Conservation (phyloP, 2,797 vertebrate genomes). For the Alcedo atthis region DNA sequence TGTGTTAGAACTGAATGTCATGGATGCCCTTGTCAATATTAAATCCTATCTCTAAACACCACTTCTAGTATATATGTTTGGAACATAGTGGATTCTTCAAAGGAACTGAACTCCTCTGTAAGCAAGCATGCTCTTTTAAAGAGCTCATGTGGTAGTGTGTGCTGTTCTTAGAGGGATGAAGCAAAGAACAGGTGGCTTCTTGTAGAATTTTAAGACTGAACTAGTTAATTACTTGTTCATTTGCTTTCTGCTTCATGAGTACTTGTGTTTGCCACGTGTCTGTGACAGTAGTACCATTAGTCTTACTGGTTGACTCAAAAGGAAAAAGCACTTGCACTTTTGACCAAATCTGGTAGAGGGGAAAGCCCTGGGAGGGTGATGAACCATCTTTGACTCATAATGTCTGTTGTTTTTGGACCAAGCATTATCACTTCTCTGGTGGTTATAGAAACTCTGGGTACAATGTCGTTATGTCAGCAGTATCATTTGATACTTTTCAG, state of each 20-base stretch:
- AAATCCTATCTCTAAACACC: not conserved
- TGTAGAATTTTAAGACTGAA: not conserved
- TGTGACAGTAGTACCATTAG: not conserved
- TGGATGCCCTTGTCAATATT: constrained; percentile 15
- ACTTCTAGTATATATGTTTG: not conserved
- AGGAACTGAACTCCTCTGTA: not conserved
- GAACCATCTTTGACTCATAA: not conserved
- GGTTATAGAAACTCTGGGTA: not conserved
- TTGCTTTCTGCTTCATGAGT: not conserved
- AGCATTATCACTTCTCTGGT: not conserved
- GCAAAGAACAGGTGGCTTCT: not conserved
- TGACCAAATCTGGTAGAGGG: not conserved
- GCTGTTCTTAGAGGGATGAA: not conserved
- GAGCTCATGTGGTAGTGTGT: not conserved
- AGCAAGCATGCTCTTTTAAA: not conserved
- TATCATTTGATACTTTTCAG: not conserved
- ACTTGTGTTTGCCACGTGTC: not conserved
- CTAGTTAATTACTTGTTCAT: not conserved
- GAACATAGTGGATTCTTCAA: not conserved
- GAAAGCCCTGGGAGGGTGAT: not conserved
- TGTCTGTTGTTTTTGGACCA: not conserved
- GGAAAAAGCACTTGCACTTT: not conserved
- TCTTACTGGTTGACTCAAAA: not conserved
- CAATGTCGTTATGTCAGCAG: not conserved
- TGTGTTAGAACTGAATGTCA: not conserved